These are phyloP conservation scores for Charanyca ferruginea DNA, from an alignment of 2,888 invertebrate species.

Conservation along the genomic window DNA sequence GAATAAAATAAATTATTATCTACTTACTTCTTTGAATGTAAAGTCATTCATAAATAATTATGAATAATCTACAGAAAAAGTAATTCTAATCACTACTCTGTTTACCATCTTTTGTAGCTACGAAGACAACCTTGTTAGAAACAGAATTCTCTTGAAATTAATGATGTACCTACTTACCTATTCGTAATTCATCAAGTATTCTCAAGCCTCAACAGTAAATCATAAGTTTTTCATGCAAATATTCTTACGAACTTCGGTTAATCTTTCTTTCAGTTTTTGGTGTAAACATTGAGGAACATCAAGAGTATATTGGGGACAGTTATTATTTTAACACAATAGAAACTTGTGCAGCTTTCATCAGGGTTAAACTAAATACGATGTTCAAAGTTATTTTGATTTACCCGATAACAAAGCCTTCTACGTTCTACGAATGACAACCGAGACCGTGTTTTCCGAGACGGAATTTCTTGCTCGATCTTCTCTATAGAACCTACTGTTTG, in stretches of 20 bases:
- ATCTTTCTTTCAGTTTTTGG: conserved; percentile 11
- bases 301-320: neutral
- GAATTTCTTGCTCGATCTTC: no score
- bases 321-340: conserved; percentile 2
- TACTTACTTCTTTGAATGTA: no score
- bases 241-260: neutral
- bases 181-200: conserved; percentile 2
- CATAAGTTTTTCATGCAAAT: conserved; percentile 27
- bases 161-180: neutral
- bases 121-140: neutral
- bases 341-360: conserved; percentile 20
- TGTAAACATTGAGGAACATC: conserved; percentile 19
- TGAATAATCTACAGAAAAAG: no score
- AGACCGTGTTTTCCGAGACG: no score
- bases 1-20: no score
- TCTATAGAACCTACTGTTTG: no score
- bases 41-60: no score
- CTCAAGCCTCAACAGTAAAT: neutral
- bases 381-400: conserved; percentile 19
- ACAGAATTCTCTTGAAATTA: neutral
- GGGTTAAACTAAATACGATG: conserved; percentile 14
- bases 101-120: no score
- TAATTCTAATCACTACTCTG: no score
- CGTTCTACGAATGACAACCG: no score
- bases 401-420: neutral